Evolutionary conservation across 2,797 vertebrate genomes (phyloP).

Genomic region (Mormyrus proboscirostris): DNA sequence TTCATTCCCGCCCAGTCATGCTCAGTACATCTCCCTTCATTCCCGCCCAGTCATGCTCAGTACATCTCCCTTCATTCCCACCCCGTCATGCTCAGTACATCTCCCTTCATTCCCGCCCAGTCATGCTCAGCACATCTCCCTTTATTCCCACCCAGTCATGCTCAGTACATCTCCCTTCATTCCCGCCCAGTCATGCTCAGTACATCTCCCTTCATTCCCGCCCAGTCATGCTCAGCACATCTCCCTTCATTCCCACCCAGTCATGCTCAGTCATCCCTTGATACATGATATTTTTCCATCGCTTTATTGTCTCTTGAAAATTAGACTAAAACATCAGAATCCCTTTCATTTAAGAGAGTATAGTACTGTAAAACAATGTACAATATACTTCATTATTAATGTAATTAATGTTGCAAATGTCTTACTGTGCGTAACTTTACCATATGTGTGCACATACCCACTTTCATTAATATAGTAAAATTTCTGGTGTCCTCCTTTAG

Average conservation of each 20-base stretch:
- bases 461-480: not conserved
- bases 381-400: not conserved
- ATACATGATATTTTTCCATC: not conserved
- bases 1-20: not conserved
- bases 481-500: not conserved
- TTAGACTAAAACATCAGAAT: not conserved
- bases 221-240: no score
- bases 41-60: no score
- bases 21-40: not conserved
- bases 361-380: not conserved
- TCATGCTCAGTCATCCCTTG: not conserved
- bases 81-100: no score
- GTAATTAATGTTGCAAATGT: not conserved
- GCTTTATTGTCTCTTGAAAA: not conserved
- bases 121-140: no score
- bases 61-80: not conserved
- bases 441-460: not conserved
- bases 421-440: not conserved
- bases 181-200: no score
- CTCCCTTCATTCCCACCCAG: no score
- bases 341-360: not conserved
- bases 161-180: not conserved
- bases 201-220: no score
- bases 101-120: no score
- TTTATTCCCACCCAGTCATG: not conserved